These are phyloP conservation scores for Lichenostomus cassidix DNA, from an alignment of 2,113 vertebrate species.

Conservation along the genomic window DNA sequence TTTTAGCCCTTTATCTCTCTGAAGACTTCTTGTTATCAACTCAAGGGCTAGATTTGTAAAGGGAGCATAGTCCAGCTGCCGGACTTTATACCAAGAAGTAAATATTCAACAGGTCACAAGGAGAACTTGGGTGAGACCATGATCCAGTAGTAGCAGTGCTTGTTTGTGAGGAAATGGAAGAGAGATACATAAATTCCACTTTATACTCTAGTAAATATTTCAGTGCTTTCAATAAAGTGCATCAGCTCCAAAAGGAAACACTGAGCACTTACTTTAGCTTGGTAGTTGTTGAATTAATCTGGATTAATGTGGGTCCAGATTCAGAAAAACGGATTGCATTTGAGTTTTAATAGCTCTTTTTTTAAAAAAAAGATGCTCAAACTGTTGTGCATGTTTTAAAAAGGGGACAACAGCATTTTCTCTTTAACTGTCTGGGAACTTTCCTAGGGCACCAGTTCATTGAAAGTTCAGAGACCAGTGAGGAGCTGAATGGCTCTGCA, in stretches of 20 bases:
- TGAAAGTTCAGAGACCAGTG: not conserved
- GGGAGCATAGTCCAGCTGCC: rapidly evolving
- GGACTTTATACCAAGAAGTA: slow-evolving; percentile 1
- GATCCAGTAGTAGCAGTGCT: not conserved
- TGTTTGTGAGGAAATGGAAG: not conserved
- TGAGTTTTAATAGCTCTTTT: not conserved
- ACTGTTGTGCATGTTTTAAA: not conserved
- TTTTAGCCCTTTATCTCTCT: no score
- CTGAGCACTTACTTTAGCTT: not conserved
- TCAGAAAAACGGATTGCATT: not conserved
- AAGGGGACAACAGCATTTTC: not conserved
- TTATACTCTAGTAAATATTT: not conserved
- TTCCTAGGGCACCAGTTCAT: not conserved
- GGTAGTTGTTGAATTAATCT: not conserved
- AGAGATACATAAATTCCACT: not conserved
- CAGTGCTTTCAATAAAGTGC: not conserved
- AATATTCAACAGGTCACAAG: not conserved
- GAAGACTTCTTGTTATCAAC: not conserved
- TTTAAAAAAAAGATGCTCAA: not conserved
- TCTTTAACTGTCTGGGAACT: not conserved
- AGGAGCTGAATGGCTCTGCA: not conserved
- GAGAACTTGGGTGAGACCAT: not conserved
- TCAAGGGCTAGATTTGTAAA: not conserved
- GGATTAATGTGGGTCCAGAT: not conserved
- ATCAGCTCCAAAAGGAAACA: not conserved